Percentiles rank a stretch among this genome's conserved stretches.
phyloP scores from a whole-genome alignment of 2,797 vertebrate genomes.

The Malacoraja senta region DNA sequence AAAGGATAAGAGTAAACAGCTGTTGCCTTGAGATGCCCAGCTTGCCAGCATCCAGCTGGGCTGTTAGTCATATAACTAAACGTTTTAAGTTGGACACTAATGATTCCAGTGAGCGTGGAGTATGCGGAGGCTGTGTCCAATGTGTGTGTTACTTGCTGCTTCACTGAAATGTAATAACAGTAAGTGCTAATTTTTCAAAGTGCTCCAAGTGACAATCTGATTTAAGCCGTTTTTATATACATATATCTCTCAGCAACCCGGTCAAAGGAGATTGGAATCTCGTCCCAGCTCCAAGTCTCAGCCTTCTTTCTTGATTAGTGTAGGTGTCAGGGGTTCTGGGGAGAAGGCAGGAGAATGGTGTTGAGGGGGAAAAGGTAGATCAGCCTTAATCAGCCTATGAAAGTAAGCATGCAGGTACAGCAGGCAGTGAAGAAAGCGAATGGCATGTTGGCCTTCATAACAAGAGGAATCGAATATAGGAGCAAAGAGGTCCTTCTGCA shows the following conservation, averaged over 20 bases:
- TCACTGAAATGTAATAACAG: background rate
- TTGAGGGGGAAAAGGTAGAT: too few species aligned
- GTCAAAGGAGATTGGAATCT: background rate
- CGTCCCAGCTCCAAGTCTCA: background rate
- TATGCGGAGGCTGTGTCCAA: background rate
- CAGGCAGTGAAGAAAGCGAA: too few species aligned
- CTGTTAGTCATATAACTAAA: background rate
- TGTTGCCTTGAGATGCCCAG: background rate
- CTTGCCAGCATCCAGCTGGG: background rate
- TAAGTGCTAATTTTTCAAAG: background rate
- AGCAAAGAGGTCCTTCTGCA: too few species aligned
- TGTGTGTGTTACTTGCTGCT: background rate
- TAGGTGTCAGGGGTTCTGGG: too few species aligned
- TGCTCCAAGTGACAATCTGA: background rate
- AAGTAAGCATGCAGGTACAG: too few species aligned
- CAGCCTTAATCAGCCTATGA: too few species aligned
- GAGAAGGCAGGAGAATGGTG: too few species aligned
- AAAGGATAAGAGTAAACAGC: background rate
- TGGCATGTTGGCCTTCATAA: too few species aligned
- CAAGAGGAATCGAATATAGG: too few species aligned
- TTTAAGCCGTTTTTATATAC: background rate
- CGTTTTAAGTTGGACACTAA: background rate
- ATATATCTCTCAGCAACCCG: background rate
- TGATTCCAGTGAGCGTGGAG: background rate
- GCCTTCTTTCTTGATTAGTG: background rate